A percentile compares a stretch with the other conserved stretches of the same genome.
Evolutionary conservation across 2,797 vertebrate genomes (phyloP).

Genomic region (Poecile montanus): DNA sequence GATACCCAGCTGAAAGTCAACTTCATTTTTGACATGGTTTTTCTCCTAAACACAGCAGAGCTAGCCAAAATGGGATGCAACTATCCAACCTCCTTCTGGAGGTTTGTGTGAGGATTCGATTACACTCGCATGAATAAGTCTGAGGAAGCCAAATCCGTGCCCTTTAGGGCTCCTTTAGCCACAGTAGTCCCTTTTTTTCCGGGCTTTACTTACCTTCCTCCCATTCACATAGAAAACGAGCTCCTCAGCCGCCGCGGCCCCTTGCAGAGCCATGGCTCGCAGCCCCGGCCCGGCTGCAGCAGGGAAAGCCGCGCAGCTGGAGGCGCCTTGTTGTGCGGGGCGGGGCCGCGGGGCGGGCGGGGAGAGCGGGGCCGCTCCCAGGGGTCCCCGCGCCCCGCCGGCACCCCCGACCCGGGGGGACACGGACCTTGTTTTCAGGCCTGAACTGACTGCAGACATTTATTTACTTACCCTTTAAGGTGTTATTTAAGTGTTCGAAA

Average conservation of each 20-base stretch:
- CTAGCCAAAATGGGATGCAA: neutral
- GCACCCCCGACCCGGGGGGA: neutral
- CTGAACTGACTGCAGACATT: accelerated
- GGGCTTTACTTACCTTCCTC: slow-evolving; percentile 76
- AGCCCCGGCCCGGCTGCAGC: accelerated
- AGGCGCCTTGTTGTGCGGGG: accelerated
- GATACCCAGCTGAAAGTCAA: neutral
- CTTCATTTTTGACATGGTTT: neutral
- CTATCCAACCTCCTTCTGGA: neutral
- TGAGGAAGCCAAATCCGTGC: neutral
- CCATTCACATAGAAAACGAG: slow-evolving; percentile 86
- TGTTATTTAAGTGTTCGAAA: neutral
- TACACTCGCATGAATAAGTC: neutral
- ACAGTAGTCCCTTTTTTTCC: neutral
- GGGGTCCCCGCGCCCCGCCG: neutral
- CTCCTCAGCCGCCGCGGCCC: neutral
- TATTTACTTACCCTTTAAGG: too few species aligned
- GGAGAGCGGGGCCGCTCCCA: neutral
- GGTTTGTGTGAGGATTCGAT: neutral
- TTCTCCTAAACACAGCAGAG: neutral
- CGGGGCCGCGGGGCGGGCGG: neutral
- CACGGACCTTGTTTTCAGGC: accelerated
- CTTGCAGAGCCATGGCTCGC: neutral
- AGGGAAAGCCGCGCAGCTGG: accelerated
- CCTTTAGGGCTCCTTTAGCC: neutral